Conservation (phyloP, 1,140 invertebrate species). For the Drosophila rufa region DNA sequence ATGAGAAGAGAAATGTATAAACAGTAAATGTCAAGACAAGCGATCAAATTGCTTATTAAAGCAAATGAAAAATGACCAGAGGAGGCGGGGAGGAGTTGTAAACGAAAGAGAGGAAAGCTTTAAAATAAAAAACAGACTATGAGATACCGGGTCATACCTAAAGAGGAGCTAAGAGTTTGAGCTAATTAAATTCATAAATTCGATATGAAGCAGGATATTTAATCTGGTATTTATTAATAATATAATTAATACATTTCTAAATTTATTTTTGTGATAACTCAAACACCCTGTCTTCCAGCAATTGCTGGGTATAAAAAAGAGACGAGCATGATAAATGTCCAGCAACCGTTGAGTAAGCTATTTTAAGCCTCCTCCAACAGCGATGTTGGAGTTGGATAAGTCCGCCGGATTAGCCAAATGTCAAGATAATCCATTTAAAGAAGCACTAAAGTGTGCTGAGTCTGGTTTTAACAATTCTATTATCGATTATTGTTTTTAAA, state of each 20-base stretch:
- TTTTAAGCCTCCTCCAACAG: constrained; percentile 8
- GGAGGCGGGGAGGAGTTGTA: neutral
- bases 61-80: constrained; percentile 24
- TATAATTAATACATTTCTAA: no score
- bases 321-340: constrained; percentile 6
- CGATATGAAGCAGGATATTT: no score
- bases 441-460: neutral
- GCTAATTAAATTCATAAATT: no score
- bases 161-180: neutral
- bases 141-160: no score
- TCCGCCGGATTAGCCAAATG: constrained; percentile 13
- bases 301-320: neutral
- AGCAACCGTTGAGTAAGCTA: no score
- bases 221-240: no score
- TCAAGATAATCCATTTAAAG: constrained; percentile 18
- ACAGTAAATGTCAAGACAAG: constrained; percentile 44
- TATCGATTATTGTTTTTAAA: neutral
- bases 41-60: constrained; percentile 60
- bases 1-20: constrained; percentile 13
- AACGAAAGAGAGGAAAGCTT: no score
- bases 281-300: neutral
- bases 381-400: neutral
- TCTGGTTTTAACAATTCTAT: neutral
- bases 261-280: neutral
- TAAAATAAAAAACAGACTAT: no score